phyloP scores from a whole-genome alignment of 2,888 invertebrate species.

The Cephus nigrinus region DNA sequence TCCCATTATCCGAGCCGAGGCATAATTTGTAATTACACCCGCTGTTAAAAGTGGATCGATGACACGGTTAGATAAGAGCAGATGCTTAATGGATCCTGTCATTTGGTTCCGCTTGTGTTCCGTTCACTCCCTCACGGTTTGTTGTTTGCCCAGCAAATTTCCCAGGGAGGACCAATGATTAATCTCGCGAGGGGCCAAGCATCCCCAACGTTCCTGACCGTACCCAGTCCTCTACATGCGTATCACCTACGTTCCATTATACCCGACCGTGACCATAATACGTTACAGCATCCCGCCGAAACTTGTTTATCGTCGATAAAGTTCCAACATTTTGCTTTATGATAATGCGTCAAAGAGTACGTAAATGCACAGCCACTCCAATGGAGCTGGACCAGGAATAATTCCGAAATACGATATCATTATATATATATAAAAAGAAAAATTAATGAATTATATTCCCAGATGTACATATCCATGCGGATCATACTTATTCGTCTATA shows the following conservation, averaged over 20 bases:
- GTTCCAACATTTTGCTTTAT: background rate
- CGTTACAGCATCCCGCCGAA: background rate
- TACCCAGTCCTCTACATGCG: background rate
- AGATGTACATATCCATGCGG: background rate
- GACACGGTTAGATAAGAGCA: conserved; percentile 5
- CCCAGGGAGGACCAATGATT: conserved; percentile 26
- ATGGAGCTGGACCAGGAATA: background rate
- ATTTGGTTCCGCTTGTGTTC: conserved; percentile 26
- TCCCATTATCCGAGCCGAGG: background rate
- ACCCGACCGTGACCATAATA: background rate
- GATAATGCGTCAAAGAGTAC: background rate
- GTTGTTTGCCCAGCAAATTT: conserved; percentile 36
- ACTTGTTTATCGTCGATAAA: background rate
- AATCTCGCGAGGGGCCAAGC: conserved; percentile 23
- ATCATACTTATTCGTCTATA: background rate
- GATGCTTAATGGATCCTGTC: conserved; percentile 22
- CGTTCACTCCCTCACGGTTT: conserved; percentile 20
- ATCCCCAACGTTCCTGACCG: background rate
- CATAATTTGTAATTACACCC: background rate
- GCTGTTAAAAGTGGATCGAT: background rate
- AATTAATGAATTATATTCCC: background rate
- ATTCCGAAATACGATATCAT: background rate
- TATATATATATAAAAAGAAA: background rate
- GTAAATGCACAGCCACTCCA: background rate
- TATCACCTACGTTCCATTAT: background rate